Evolutionary conservation across 2,113 vertebrate genomes (phyloP).

Genomic region (Oceanites oceanicus): DNA sequence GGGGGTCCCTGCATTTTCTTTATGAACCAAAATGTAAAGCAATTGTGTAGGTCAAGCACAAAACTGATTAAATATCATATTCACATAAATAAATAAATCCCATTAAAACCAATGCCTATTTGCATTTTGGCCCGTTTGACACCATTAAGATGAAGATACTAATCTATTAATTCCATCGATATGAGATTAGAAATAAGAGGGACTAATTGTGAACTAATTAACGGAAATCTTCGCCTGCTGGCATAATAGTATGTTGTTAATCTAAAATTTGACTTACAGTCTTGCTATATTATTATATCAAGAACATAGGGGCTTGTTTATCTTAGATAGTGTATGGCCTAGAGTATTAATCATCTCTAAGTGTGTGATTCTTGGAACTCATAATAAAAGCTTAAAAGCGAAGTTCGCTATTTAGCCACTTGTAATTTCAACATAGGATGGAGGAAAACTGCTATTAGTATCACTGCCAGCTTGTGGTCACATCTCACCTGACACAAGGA

Average conservation of each 20-base stretch:
- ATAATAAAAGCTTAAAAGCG: neutral
- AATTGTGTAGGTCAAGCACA: neutral
- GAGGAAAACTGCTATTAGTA: neutral
- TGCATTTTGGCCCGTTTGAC: constrained; percentile 45
- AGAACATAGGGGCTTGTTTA: neutral
- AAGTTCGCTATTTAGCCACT: neutral
- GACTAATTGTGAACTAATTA: constrained; percentile 45
- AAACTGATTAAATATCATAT: neutral
- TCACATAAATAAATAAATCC: constrained; percentile 19
- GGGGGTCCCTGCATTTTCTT: neutral
- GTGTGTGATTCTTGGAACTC: neutral
- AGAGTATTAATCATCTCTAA: neutral
- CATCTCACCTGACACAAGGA: neutral
- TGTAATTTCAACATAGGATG: neutral
- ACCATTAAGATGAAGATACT: neutral
- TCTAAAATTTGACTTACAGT: constrained; percentile 6
- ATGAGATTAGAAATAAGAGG: constrained; percentile 26
- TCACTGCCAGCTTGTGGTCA: neutral
- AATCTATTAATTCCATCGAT: constrained; percentile 55
- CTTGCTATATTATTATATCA: neutral
- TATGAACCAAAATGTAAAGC: neutral
- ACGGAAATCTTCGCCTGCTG: constrained; percentile 24
- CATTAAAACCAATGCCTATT: neutral
- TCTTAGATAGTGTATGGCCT: neutral
- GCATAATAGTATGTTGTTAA: neutral